phyloP scores from a whole-genome alignment of 2,888 invertebrate genomes.

The Hemicrepidius hirtus region DNA sequence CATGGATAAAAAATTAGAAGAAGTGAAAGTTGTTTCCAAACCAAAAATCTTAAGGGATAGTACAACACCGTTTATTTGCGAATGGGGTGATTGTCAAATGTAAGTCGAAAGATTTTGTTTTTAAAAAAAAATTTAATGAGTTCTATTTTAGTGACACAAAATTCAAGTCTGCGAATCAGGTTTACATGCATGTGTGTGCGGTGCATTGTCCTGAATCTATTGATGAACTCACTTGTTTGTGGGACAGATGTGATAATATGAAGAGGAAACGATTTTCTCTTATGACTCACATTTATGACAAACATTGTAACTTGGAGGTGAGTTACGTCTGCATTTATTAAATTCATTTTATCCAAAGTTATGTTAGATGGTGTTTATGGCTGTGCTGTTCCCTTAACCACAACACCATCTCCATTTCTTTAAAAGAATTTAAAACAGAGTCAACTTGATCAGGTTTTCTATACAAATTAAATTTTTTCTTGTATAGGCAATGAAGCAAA shows the following conservation, averaged over 20 bases:
- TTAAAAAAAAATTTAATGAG: constrained; percentile 6
- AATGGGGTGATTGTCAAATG: constrained; percentile 93
- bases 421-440: no score
- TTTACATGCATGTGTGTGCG: constrained; percentile 91
- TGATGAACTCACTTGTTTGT: constrained; percentile 88
- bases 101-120: constrained; percentile 67
- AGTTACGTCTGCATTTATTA: no score
- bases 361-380: no score
- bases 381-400: no score
- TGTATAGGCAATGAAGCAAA: constrained; percentile 77
- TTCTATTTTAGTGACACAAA: constrained; percentile 73
- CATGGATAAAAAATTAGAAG: constrained; percentile 61
- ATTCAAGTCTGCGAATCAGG: constrained; percentile 84
- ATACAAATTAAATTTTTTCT: neutral
- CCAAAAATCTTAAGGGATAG: constrained; percentile 70
- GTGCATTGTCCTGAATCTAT: constrained; percentile 84
- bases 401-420: no score
- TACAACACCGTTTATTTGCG: constrained; percentile 83
- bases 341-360: no score
- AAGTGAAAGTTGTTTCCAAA: constrained; percentile 45
- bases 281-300: constrained; percentile 97
- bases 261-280: constrained; percentile 94
- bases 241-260: constrained; percentile 93
- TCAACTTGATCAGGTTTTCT: no score
- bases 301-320: constrained; percentile 92